Evolutionary conservation across 2,113 vertebrate genomes (phyloP), one percentile per base, ranked within the genome.

Genomic region (Rhinoptilus africanus): DNA sequence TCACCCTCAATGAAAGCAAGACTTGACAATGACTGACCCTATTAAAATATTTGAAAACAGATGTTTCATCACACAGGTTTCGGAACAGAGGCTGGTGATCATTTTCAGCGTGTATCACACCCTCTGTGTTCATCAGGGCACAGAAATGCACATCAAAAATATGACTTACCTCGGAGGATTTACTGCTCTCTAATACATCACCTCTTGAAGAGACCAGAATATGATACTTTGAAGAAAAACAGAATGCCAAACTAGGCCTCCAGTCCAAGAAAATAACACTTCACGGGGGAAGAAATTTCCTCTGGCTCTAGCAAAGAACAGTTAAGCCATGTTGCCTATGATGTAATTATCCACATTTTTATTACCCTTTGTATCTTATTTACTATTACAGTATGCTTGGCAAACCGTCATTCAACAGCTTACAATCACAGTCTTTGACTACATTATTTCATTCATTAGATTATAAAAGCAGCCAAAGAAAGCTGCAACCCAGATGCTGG

Each of bases 331-430:
- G 71, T 69, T 85, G 69, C 73, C 78, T 69, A 82, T 64, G 80
- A 91, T 92, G 91, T 30, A 91, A 92, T 95, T 96, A 92, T 19
- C 60, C 54, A 85, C 74, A 85, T 88, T 97, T 92, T 93, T 89
- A 92, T 64, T 78, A 76, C 57, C 80, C 95, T 95, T 95, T 95
- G 67, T 95, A 63, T 62, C 74, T 89, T 95, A 97, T 96, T 95
- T 95, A 85, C 77, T 54, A 48, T 83, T 97, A 88, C 87, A 95
- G 67, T 50, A 18, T 34, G 74, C 86, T 88, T 92, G 89, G 92
- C 86, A 92, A 82, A 66, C n/a, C 2, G 3, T 92, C 57, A 62
- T 87, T 92, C 69, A 34, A 43, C 53, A 79, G 84, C 74, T 91
- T 50, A 85, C 83, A 89, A 85, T 85, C 34, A 1, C 48, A 62